Conservation (phyloP, 2,888 invertebrate genomes). For the Pyralis farinalis region DNA sequence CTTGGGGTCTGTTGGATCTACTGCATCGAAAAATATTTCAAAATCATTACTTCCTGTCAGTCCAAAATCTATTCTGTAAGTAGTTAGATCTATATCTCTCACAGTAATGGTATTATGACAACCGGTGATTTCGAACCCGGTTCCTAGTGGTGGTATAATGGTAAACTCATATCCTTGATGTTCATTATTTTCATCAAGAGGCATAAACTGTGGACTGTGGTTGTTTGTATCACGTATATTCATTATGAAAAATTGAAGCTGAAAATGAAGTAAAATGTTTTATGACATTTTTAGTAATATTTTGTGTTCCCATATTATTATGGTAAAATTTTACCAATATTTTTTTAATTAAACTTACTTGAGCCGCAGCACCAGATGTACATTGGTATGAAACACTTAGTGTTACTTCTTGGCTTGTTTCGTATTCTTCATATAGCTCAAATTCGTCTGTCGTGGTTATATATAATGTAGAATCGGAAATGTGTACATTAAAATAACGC, state of each 20-base stretch:
- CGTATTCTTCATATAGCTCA: slow-evolving; percentile 54
- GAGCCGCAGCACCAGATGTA: slow-evolving; percentile 28
- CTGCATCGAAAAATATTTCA: slow-evolving; percentile 47
- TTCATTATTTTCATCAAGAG: slow-evolving; percentile 20
- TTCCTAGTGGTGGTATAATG: slow-evolving; percentile 71
- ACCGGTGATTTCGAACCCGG: slow-evolving; percentile 58
- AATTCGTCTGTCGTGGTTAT: slow-evolving; percentile 34
- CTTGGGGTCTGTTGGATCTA: slow-evolving; percentile 37
- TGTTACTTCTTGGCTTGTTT: slow-evolving; percentile 36
- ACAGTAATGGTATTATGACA: slow-evolving; percentile 62
- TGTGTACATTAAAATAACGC: slow-evolving; percentile 40
- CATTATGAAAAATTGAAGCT: slow-evolving; percentile 56
- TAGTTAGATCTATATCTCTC: slow-evolving; percentile 78
- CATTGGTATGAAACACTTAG: slow-evolving; percentile 46
- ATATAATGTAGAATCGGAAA: slow-evolving; percentile 37
- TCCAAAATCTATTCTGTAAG: slow-evolving; percentile 50
- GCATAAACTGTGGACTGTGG: slow-evolving; percentile 58
- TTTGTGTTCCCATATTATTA: no score
- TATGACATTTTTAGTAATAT: no score
- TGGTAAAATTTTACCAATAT: no score
- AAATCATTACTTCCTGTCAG: slow-evolving; percentile 58
- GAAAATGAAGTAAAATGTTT: no score
- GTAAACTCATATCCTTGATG: slow-evolving; percentile 40
- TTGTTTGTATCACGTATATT: slow-evolving; percentile 73
- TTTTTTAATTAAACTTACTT: no score